phyloP scores from a whole-genome alignment of 2,888 invertebrate species.

The Neoitamus cyanurus region DNA sequence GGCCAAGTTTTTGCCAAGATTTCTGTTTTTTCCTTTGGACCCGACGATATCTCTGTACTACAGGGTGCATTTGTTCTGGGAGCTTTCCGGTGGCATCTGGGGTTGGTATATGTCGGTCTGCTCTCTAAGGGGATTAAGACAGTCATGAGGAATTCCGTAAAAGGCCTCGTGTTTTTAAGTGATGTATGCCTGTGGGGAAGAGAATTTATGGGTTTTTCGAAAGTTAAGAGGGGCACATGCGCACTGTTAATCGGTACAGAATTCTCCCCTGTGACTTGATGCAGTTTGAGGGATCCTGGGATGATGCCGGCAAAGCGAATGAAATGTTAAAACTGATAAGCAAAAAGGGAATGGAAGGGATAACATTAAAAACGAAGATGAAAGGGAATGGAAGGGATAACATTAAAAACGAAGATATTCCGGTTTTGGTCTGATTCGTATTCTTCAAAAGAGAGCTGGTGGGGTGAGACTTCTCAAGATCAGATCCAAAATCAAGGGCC shows the following conservation, averaged over 20 bases:
- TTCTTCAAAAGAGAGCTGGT: no score
- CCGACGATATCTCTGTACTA: neutral
- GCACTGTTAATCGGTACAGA: neutral
- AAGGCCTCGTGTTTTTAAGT: neutral
- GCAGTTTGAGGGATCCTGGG: neutral
- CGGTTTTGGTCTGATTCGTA: no score
- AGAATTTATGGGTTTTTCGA: neutral
- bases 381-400: no score
- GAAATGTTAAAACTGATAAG: neutral
- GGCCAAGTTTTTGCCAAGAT: neutral
- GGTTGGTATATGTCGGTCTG: neutral
- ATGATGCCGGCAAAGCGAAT: neutral
- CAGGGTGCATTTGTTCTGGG: neutral
- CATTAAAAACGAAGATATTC: no score
- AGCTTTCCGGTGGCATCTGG: neutral
- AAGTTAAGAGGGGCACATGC: neutral
- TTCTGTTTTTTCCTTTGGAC: neutral
- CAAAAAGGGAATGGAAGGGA: no score
- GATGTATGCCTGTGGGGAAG: neutral
- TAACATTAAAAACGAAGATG: no score
- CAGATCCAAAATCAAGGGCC: no score
- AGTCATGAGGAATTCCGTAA: slow-evolving; percentile 7
- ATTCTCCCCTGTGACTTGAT: neutral
- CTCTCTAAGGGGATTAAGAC: neutral
- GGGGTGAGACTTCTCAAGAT: no score